Base-by-base conservation (phyloP, 2,797 vertebrate species). In the Anguilla pacifica region DNA sequence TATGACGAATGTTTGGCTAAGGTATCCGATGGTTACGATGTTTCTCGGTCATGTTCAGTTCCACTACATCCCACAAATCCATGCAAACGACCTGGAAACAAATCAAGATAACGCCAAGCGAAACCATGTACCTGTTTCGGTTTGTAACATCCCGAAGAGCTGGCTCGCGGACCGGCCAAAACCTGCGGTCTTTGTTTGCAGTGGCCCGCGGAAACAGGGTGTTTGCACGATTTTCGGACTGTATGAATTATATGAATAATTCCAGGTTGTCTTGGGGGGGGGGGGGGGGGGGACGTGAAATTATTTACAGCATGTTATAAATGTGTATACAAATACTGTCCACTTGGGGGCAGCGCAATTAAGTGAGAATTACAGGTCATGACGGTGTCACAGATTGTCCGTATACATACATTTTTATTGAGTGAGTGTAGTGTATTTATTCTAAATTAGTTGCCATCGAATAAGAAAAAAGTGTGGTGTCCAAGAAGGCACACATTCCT, bases 321-420 rank as follows among this genome's bases (percentile, higher is more conserved):
- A 82, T 51, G 6, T 82, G 10, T 53, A 11, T 57, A 57, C 77
- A 19, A 81, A 22, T 43, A 84, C n/a, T 84, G 6, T 31, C 51
- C 83, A 57, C 51, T 84, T 55, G 83, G 83, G 51, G 83, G 83
- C 83, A 84, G 83, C 55, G 35, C 15, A 84, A n/a, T 59, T 59
- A 84, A 57, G 25, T n/a, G 31, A 84, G 83, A 67, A n/a, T 9
- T 67, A n/a, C 64, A 67, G 7, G 64, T 67, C n/a, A 7, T 67
- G 1, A n/a, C 64, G 1, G n/a, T n/a, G 64, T 67, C 25, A 28
- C 7, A 9, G 6, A 67, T 25, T 28, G 1, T 67, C 61, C 25
- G 15, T 28, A 67, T 10, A 67, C 6, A 25, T 67, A 67, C 25
- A 28, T 67, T 67, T 67, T 67, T 28, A n/a, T 67, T 67, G 0